Conservation (phyloP, 2,888 invertebrate species). For the Elegia similella region DNA sequence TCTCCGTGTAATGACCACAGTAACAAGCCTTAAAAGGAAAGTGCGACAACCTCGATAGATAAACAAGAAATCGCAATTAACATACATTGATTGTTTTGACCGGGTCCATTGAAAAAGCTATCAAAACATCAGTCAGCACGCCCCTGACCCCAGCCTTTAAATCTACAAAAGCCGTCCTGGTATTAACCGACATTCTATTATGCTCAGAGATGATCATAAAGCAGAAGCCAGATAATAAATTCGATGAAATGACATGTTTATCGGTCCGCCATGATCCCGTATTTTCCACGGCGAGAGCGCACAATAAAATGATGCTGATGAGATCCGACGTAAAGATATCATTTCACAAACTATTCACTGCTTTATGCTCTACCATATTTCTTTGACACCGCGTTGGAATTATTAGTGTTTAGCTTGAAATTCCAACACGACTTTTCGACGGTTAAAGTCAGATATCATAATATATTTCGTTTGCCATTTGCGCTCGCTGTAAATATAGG, state of each 20-base stretch:
- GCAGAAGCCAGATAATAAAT: conserved; percentile 38
- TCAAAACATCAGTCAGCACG: conserved; percentile 36
- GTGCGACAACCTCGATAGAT: conserved; percentile 57
- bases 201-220: conserved; percentile 30
- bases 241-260: conserved; percentile 47
- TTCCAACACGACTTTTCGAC: conserved; percentile 36
- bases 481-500: conserved; percentile 31
- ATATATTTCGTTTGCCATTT: conserved; percentile 30
- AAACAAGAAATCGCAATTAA: conserved; percentile 57
- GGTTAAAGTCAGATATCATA: conserved; percentile 36
- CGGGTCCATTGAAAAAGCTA: conserved; percentile 44
- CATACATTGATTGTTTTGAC: conserved; percentile 59
- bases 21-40: conserved; percentile 50
- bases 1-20: conserved; percentile 29
- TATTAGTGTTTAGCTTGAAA: conserved; percentile 32
- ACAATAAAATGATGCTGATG: conserved; percentile 52
- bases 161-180: conserved; percentile 32
- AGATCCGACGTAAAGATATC: conserved; percentile 50
- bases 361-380: conserved; percentile 48
- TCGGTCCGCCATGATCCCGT: conserved; percentile 36
- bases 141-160: conserved; percentile 42
- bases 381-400: conserved; percentile 31
- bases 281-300: conserved; percentile 29
- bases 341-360: conserved; percentile 45
- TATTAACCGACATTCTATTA: conserved; percentile 26